Conservation (phyloP, 2,113 vertebrate genomes). For the Nothobranchius kuhntae region DNA sequence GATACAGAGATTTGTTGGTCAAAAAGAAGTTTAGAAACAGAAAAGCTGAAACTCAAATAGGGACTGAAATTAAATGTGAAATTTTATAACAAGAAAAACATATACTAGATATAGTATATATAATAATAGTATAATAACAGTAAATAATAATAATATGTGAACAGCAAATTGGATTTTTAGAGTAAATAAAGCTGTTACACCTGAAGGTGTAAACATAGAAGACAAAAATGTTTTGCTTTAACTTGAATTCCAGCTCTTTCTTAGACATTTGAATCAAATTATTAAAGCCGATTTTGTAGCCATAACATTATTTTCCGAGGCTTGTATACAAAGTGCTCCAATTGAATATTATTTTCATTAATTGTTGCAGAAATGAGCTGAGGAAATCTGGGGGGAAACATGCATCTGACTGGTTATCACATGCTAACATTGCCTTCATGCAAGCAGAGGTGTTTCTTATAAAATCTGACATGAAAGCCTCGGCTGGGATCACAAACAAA, state of each 20-base stretch:
- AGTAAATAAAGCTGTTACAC: no score
- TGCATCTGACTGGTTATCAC: not conserved
- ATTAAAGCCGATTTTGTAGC: no score
- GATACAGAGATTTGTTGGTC: not conserved
- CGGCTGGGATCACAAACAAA: conserved; percentile 31
- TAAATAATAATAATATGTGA: not conserved
- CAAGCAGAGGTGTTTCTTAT: not conserved
- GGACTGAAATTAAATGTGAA: no score
- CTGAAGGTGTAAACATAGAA: no score
- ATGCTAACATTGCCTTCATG: not conserved
- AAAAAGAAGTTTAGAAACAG: no score
- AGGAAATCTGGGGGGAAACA: not conserved
- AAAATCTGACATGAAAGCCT: conserved; percentile 21
- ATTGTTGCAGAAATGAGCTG: no score
- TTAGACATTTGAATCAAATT: no score
- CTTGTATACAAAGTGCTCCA: not conserved
- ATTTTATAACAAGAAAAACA: no score
- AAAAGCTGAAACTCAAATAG: no score
- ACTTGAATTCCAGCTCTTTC: not conserved
- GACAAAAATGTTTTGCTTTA: conserved; percentile 23
- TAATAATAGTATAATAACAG: no score
- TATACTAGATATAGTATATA: no score
- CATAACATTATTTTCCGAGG: not conserved
- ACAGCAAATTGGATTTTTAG: not conserved
- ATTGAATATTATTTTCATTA: not conserved